Base-by-base conservation (phyloP, 2,888 invertebrate species). In the Pollenia amentaria region DNA sequence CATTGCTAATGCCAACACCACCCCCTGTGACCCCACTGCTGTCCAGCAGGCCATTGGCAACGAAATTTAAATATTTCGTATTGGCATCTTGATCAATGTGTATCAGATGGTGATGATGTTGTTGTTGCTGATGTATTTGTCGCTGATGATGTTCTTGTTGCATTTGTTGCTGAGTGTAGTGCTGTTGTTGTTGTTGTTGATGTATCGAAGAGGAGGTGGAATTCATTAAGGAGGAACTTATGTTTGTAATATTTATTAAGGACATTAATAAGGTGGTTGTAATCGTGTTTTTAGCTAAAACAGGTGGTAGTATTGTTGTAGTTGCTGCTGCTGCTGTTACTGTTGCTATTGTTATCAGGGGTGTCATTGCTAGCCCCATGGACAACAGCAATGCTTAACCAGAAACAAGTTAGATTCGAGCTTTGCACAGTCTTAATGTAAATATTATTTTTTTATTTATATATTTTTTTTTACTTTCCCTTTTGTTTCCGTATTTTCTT, bases 41-140 rank as follows among this genome's bases (percentile, higher is more conserved):
- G 80, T 91, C 91, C 84, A 91, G 78, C 44, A 92, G 89, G 21
- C 92, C 91, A 76, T 90, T 91, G 87, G 91, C 91, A 57, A 92
- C 90, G 89, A 91, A 92, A 89, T 91, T 91, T 87, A 92, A 90
- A 88, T 92, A 92, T 70, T 90, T 90, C 29, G 90, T 88, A 85
- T 92, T 90, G 51, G 89, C 88, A 76, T 88, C 89, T 60, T 72
- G 67, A 51, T 85, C 67, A 72, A 81, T 75, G 57, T 90, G 88
- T 84, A 87, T 87, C 67, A 90, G 88, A 46, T 89, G 89, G 57
- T 87, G 85, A 72, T 87, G 88, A 55, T 82, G 82, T 11, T 65
- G 79, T 29, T 80, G 67, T 42, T 70, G 70, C 3, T 44, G 76
- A 11, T 38, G 73, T 16, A 11, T 14, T 10, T 64, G 69, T 46